Conservation (phyloP, 2,888 invertebrate species). For the Drosophila phalerata region DNA sequence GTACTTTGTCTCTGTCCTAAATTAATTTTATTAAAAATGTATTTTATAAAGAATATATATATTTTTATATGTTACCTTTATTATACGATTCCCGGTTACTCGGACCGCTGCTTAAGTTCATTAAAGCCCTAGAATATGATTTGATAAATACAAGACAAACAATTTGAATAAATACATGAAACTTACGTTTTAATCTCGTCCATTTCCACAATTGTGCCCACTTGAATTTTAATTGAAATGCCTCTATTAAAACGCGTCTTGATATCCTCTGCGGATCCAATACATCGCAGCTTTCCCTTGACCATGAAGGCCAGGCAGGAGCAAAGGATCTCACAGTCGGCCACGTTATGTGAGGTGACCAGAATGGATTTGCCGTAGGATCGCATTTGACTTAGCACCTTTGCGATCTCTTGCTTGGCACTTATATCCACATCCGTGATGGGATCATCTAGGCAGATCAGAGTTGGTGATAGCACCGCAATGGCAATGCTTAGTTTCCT, state of each 20-base stretch:
- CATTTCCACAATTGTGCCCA: slow-evolving; percentile 33
- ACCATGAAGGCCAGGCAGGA: slow-evolving; percentile 92
- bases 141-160: background rate
- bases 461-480: slow-evolving; percentile 88
- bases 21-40: background rate
- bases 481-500: slow-evolving; percentile 90
- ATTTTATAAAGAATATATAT: background rate
- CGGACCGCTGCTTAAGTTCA: background rate
- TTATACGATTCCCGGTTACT: background rate
- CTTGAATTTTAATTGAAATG: slow-evolving; percentile 84
- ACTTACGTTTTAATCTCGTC: slow-evolving; percentile 1
- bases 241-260: slow-evolving; percentile 88
- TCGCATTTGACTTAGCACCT: slow-evolving; percentile 88
- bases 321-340: slow-evolving; percentile 92
- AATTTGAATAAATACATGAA: background rate
- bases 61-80: background rate
- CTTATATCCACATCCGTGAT: slow-evolving; percentile 86
- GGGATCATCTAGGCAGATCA: slow-evolving; percentile 90
- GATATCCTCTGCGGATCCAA: slow-evolving; percentile 90
- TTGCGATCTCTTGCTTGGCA: slow-evolving; percentile 90
- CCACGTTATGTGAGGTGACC: slow-evolving; percentile 93
- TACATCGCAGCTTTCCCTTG: slow-evolving; percentile 89
- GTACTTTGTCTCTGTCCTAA: background rate
- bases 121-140: background rate
- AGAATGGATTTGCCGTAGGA: slow-evolving; percentile 90